Percentiles rank a stretch among this genome's conserved stretches.
These are phyloP conservation scores for Caenorhabditis auriculariae DNA, from an alignment of 2,888 invertebrate species.

Conservation along the genomic window DNA sequence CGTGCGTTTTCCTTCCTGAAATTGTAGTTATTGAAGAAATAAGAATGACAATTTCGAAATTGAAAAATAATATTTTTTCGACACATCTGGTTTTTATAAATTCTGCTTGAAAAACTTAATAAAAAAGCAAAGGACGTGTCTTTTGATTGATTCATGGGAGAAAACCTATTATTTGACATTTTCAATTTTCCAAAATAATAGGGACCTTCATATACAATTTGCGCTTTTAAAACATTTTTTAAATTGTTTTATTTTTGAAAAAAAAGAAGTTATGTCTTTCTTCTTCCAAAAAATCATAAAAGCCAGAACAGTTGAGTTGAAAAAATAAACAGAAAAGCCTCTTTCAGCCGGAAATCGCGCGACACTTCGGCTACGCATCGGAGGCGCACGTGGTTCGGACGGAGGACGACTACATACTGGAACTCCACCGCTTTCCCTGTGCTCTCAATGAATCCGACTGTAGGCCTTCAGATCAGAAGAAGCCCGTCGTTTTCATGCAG, in stretches of 20 bases:
- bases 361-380: conserved; percentile 66
- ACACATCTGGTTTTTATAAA: neutral
- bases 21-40: too few species aligned
- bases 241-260: neutral
- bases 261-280: conserved; percentile 1
- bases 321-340: neutral
- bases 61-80: neutral
- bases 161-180: conserved; percentile 14
- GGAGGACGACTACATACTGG: conserved; percentile 67
- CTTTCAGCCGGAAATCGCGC: conserved; percentile 62
- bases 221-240: neutral
- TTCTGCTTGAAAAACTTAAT: neutral
- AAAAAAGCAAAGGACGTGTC: neutral
- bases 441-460: neutral
- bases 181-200: neutral
- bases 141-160: conserved; percentile 2
- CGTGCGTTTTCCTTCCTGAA: conserved; percentile 2
- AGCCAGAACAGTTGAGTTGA: too few species aligned
- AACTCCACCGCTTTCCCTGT: conserved; percentile 68
- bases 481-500: conserved; percentile 55
- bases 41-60: too few species aligned
- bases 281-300: too few species aligned
- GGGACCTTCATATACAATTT: neutral
- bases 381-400: conserved; percentile 66
- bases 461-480: neutral